phyloP scores from a whole-genome alignment of 2,888 invertebrate genomes.

The Scaptomyza cyrtandrae region DNA sequence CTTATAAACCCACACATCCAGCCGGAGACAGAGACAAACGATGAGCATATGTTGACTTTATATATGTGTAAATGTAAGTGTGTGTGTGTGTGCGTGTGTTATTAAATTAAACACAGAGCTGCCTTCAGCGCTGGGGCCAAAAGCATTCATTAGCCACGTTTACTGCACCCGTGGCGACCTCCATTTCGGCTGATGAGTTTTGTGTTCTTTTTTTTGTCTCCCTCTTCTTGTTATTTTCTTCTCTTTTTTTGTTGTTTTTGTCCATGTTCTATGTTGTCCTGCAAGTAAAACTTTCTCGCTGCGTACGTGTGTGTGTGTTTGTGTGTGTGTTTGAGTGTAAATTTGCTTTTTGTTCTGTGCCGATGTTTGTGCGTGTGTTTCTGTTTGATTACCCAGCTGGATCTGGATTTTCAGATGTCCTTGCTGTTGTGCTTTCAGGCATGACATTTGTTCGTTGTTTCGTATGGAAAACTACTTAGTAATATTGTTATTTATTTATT shows the following conservation, averaged over 20 bases:
- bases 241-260: conserved; percentile 5
- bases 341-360: conserved; percentile 1
- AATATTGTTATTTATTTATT: background rate
- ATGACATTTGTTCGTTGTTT: background rate
- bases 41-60: conserved; percentile 58
- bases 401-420: background rate
- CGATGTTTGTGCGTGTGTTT: conserved; percentile 11
- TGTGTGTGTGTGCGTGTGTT: conserved; percentile 56
- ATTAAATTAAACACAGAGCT: conserved; percentile 73
- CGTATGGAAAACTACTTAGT: background rate
- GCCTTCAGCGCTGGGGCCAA: conserved; percentile 74
- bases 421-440: conserved; percentile 17
- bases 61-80: conserved; percentile 30
- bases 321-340: conserved; percentile 4
- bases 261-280: conserved; percentile 27
- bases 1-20: conserved; percentile 50
- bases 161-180: conserved; percentile 81
- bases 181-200: conserved; percentile 78
- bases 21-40: conserved; percentile 39
- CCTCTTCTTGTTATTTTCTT: conserved; percentile 4
- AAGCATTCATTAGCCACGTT: conserved; percentile 81
- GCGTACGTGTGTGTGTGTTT: conserved; percentile 10
- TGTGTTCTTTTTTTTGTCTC: conserved; percentile 23
- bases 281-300: conserved; percentile 62
- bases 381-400: conserved; percentile 37